Evolutionary conservation across 2,113 vertebrate species (phyloP), one percentile per base, ranked within the genome.

Genomic region (Glaucomys volans): DNA sequence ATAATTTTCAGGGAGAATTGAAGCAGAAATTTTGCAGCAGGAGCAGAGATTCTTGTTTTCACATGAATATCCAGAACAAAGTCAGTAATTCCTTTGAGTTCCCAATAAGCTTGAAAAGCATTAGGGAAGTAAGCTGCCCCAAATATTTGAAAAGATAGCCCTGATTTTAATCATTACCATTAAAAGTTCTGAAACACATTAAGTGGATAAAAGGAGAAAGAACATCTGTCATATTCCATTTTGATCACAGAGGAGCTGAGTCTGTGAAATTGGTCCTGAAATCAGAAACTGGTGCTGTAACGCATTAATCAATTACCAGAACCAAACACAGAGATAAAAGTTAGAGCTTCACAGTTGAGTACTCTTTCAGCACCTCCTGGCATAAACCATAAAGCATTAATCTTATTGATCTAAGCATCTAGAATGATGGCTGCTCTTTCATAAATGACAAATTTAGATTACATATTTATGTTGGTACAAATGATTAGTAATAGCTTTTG

Each of bases 231-330:
- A 92, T 32, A 90, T 93, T 92, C 6, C 50, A 57, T 59, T 95
- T 91, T 64, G 59, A 96, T 95, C 97, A 96, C 42, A 95, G 11
- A 94, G 75, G 66, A 62, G 35, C 54, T 66, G 50, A 85, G 72
- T 95, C 67, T 92, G 50, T 96, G 71, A 85, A 96, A 94, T 64
- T 92, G 69, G 88, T 84, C 30, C 6, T 87, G 67, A 86, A 96
- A 91, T 92, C 77, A 96, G 94, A 90, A 98, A 95, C 80, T 89
- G 92, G 74, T 90, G 52, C 92, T 97, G 9, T 84, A 69, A 95
- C 90, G 76, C 88, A 85, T 97, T 96, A 88, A 62, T 72, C 83
- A 59, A 7, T 75, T 87, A 50, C 72, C 80, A 74, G 87, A 96
- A 76, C 47, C 89, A 95, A 91, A 87, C 28, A 32, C 80, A 87